Conservation (phyloP, 2,888 invertebrate species). For the Sesia bembeciformis region DNA sequence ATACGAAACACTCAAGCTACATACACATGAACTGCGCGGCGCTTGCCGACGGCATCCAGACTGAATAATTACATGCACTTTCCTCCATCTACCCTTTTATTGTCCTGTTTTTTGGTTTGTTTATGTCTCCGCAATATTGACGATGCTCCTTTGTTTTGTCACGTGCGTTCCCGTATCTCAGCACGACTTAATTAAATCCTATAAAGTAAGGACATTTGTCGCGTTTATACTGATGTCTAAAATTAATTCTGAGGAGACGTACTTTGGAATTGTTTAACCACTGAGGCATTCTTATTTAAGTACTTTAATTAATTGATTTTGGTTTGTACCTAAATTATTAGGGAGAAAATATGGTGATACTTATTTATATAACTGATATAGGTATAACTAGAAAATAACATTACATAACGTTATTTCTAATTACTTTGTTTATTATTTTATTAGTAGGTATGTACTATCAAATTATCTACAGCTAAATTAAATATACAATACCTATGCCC, state of each 20-base stretch:
- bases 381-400: too few relatives aligned
- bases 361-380: too few relatives aligned
- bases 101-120: background rate
- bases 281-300: background rate
- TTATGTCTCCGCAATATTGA: conserved; percentile 4
- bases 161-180: conserved; percentile 13
- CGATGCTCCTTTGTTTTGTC: conserved; percentile 19
- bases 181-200: conserved; percentile 10
- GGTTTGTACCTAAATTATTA: background rate
- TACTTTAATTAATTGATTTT: background rate
- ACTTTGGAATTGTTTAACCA: background rate
- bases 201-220: background rate
- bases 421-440: too few relatives aligned
- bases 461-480: too few relatives aligned
- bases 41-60: conserved; percentile 31
- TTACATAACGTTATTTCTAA: too few relatives aligned
- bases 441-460: too few relatives aligned
- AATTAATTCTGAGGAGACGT: background rate
- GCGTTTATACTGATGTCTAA: background rate
- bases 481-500: too few relatives aligned
- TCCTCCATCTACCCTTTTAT: background rate
- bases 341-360: too few relatives aligned
- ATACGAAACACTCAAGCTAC: too few relatives aligned
- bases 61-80: conserved; percentile 16
- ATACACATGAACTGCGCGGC: background rate